phyloP scores from a whole-genome alignment of 1,140 invertebrate species.

The Trypoxylus dichotomus region DNA sequence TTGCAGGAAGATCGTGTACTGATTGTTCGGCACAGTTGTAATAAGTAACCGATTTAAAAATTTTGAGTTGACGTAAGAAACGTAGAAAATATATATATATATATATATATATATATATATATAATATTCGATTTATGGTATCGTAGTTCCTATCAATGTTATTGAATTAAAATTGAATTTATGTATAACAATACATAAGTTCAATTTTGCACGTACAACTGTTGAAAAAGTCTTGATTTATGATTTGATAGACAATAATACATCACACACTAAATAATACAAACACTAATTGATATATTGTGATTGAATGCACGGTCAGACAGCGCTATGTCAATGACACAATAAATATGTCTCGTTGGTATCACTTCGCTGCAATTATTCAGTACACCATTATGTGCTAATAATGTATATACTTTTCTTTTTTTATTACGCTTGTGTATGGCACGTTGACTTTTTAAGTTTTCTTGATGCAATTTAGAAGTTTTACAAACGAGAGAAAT shows the following conservation, averaged over 20 bases:
- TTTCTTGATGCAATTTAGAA: neutral
- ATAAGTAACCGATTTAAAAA: neutral
- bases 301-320: conserved; percentile 16
- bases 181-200: neutral
- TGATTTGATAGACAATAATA: conserved; percentile 21
- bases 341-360: conserved; percentile 24
- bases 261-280: neutral
- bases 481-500: neutral
- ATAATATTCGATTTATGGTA: too few relatives aligned
- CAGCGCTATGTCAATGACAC: conserved; percentile 13
- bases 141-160: too few relatives aligned
- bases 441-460: neutral
- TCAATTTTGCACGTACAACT: neutral
- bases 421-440: neutral
- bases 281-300: conserved; percentile 20
- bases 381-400: conserved; percentile 13
- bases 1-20: too few relatives aligned
- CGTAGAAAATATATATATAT: too few relatives aligned
- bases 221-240: conserved; percentile 2
- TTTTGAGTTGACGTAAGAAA: too few relatives aligned
- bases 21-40: too few relatives aligned
- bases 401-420: neutral
- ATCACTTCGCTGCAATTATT: conserved; percentile 12
- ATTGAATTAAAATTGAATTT: too few relatives aligned
- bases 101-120: too few relatives aligned